Conservation (phyloP, 2,113 vertebrate species). For the Neotoma lepida region DNA sequence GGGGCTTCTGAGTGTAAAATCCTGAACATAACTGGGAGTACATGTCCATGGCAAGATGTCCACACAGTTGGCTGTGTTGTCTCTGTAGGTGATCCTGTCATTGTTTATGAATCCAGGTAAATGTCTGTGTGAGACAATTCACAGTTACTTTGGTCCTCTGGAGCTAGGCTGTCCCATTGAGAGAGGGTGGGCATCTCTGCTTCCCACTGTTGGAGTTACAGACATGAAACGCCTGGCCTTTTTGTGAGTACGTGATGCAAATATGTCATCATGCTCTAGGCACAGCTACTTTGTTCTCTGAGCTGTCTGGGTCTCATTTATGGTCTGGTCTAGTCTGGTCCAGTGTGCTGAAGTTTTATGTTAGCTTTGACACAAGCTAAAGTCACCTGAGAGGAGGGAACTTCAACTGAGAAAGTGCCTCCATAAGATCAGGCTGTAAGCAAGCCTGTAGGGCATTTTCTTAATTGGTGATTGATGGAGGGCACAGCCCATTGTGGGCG, state of each 20-base stretch:
- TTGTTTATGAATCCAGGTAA: not conserved
- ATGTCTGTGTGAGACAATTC: not conserved
- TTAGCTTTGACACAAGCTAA: not conserved
- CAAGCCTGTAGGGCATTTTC: not conserved
- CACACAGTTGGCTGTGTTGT: not conserved
- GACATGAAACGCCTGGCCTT: not conserved
- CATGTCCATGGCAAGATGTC: not conserved
- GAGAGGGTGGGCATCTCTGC: not conserved
- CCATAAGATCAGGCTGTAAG: not conserved
- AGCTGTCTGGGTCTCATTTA: not conserved
- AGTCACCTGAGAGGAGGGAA: not conserved
- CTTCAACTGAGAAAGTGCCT: not conserved
- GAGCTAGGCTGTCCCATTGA: too few relatives aligned
- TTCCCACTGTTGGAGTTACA: not conserved
- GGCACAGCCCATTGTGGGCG: too few relatives aligned
- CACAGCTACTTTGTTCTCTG: not conserved
- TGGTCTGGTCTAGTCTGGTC: not conserved
- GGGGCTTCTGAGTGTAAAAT: not conserved
- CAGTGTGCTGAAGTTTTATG: not conserved
- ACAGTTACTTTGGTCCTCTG: not conserved
- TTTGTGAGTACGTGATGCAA: not conserved
- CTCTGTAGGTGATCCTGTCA: not conserved
- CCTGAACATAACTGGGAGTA: not conserved
- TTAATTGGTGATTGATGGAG: not conserved
- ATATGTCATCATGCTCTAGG: too few relatives aligned